These are phyloP conservation scores for Azemiops feae DNA, from an alignment of 2,113 vertebrate genomes.

Conservation along the genomic window DNA sequence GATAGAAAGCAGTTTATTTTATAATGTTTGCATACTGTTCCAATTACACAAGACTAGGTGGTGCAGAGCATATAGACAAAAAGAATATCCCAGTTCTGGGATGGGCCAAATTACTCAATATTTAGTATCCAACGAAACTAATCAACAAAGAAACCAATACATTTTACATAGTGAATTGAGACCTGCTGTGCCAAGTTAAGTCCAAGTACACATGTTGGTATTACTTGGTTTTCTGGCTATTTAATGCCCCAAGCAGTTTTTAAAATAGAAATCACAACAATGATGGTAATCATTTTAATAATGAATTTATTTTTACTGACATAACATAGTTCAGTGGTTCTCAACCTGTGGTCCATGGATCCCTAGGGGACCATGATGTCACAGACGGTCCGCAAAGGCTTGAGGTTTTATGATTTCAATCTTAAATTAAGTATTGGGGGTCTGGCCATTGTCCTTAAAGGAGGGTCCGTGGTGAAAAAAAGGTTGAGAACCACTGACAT, in stretches of 20 bases:
- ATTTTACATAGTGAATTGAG: not conserved
- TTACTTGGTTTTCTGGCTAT: not conserved
- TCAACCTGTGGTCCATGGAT: too few species aligned
- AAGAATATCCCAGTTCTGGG: not conserved
- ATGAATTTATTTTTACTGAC: constrained; percentile 39
- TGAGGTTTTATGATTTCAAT: too few species aligned
- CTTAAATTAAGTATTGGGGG: too few species aligned
- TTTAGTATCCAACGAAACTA: not conserved
- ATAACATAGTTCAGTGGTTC: constrained; percentile 14
- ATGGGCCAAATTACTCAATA: not conserved
- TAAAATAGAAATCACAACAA: constrained; percentile 9
- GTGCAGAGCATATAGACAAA: not conserved
- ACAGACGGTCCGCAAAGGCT: too few species aligned
- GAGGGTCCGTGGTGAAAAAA: too few species aligned
- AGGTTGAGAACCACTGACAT: not conserved
- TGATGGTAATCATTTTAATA: constrained; percentile 39
- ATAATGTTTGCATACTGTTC: not conserved
- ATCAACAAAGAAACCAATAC: not conserved
- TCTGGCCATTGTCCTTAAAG: too few species aligned
- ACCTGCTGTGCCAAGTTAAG: not conserved
- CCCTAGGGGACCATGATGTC: too few species aligned
- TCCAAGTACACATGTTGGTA: not conserved
- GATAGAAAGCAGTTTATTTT: not conserved
- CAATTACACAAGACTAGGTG: not conserved
- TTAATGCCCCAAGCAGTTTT: constrained; percentile 3